Percentiles rank a stretch among this genome's conserved stretches.
Evolutionary conservation across 2,888 invertebrate species (phyloP).

Genomic region (Troglohyphantes excavatus): DNA sequence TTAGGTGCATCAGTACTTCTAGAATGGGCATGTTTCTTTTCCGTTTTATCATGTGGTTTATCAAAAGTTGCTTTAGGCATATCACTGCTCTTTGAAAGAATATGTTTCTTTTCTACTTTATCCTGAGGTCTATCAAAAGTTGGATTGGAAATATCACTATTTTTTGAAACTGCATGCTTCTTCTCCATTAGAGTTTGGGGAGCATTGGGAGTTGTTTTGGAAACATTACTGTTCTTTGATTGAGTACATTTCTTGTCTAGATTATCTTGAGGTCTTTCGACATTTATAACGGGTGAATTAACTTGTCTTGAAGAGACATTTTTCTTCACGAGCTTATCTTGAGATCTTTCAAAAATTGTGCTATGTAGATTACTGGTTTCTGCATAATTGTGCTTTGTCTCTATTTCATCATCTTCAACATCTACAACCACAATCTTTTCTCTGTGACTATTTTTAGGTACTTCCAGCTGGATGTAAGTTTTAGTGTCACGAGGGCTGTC

Average conservation of each 20-base stretch:
- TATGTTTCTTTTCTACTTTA: not conserved
- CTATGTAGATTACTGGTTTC: not conserved
- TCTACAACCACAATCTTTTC: conserved; percentile 76
- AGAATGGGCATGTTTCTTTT: not conserved
- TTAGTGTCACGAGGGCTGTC: conserved; percentile 67
- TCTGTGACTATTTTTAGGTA: conserved; percentile 64
- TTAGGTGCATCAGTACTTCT: not conserved
- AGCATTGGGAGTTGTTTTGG: not conserved
- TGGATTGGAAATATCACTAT: not conserved
- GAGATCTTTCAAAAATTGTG: not conserved
- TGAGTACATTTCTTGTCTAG: not conserved
- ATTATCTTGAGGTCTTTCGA: not conserved
- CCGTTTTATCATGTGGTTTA: not conserved
- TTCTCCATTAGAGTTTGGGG: not conserved
- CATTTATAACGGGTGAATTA: not conserved
- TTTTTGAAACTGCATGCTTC: not conserved
- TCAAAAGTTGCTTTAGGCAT: not conserved
- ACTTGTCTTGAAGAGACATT: not conserved
- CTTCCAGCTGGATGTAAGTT: conserved; percentile 73
- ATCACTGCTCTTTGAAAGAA: not conserved
- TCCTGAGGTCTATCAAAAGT: not conserved
- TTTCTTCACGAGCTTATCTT: not conserved
- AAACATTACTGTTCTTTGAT: not conserved
- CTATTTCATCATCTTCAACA: conserved; percentile 74
- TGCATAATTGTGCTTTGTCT: conserved; percentile 10